A percentile compares a stretch with the other conserved stretches of the same genome.
Conservation (phyloP, 64 coral and sea anemone species). For the Acropora tenuis region DNA sequence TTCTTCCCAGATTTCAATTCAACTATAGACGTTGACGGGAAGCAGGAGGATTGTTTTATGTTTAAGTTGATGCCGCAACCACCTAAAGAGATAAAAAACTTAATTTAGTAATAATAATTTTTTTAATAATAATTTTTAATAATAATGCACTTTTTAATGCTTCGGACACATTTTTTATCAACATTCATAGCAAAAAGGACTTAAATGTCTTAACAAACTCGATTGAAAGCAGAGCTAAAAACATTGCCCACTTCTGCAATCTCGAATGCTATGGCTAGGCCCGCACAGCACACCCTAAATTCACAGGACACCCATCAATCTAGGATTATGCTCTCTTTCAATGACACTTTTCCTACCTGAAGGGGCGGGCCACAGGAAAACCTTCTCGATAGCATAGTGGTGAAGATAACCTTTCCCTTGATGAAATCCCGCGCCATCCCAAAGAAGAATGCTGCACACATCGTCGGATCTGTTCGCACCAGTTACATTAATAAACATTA, state of each 20-base stretch:
- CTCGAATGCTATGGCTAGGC: too few species aligned
- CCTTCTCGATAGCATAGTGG: constrained; percentile 46
- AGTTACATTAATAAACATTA: constrained; percentile 77
- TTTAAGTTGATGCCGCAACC: constrained; percentile 41
- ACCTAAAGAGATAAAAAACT: background rate
- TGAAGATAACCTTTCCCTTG: constrained; percentile 57
- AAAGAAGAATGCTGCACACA: constrained; percentile 69
- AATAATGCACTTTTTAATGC: too few species aligned
- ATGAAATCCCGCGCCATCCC: constrained; percentile 77
- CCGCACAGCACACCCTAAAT: too few species aligned
- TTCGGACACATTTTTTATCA: too few species aligned
- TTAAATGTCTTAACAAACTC: too few species aligned
- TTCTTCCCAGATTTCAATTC: constrained; percentile 57
- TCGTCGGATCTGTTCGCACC: background rate
- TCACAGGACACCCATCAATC: too few species aligned
- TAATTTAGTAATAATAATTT: background rate
- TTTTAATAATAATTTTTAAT: too few species aligned
- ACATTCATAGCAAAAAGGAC: too few species aligned
- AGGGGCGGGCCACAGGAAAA: constrained; percentile 77
- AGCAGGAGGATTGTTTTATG: constrained; percentile 20
- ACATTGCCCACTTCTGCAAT: too few species aligned
- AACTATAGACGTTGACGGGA: constrained; percentile 49
- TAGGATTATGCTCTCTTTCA: background rate
- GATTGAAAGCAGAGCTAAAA: too few species aligned
- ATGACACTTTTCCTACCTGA: constrained; percentile 30